Base-by-base conservation (phyloP, 35 echinoderm and acorn worm species). In the Diadema setosum region DNA sequence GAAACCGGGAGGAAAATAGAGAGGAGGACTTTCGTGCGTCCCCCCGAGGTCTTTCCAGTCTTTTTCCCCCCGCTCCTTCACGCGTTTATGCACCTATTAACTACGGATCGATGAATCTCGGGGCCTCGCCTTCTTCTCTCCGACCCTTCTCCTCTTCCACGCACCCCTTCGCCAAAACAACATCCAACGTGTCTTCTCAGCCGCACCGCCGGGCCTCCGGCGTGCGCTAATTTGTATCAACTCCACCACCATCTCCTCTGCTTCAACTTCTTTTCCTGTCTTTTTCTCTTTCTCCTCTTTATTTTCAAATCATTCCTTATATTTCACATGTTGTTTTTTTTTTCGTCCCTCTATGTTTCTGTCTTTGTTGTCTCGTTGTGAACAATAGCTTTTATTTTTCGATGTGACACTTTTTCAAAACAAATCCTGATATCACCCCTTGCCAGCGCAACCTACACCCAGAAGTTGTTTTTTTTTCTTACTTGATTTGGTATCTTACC, bases 41-140 rank as follows among this genome's bases (percentile, higher is more conserved):
- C 73, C 85, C 69, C 24, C 11, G 34, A 45, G 85, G 69, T 70
- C 43, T 29, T 40, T 39, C 85, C 63, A 23, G 44, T 48, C n/a
- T 39, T 18, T 82, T 83, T 59, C 41, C 31, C 58, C 49, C 31
- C 87, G n/a, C 36, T 87, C 80, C 75, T 90, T 84, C 88, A 83
- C 88, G 88, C 88, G 75, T 90, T 90, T 90, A 90, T 84, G 81
- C 88, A 65, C 58, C 81, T 84, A 90, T 84, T 84, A 84, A 59
- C 8, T 56, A 36, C 17, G 29, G 29, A 84, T 59, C 48, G 48
- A 84, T 84, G 52, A 52, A 35, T 48, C 75, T 45, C 55, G 30
- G 48, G 67, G 56, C 70, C 86, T 59, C 27, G 27, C 46, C 52
- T 26, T 45, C 37, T 24, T 29, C 59, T 6, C 64, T 43, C 17